A percentile compares a stretch with the other conserved stretches of the same genome.
Conservation (phyloP, 2,797 vertebrate genomes). For the Pristis pectinata region DNA sequence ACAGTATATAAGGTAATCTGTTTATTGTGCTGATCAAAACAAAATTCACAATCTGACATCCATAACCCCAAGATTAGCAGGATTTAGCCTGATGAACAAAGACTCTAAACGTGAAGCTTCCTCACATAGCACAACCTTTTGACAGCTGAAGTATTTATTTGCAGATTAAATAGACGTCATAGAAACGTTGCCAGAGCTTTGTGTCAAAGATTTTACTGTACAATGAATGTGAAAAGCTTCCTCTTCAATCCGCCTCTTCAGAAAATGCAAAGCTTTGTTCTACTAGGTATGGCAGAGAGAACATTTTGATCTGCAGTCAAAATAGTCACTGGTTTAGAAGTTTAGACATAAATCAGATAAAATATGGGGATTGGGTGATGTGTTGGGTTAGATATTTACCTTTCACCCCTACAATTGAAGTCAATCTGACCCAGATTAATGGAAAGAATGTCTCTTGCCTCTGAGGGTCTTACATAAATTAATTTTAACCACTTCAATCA, state of each 20-base stretch:
- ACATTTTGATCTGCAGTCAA: neutral
- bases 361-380: neutral
- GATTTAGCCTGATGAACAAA: constrained; percentile 35
- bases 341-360: constrained; percentile 17
- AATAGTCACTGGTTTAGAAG: neutral
- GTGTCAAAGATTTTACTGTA: constrained; percentile 25
- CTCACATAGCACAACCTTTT: constrained; percentile 5
- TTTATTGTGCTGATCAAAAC: constrained; percentile 25
- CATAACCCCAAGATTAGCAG: constrained; percentile 35
- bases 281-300: neutral
- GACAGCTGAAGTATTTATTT: constrained; percentile 36
- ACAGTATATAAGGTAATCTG: neutral
- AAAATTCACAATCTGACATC: constrained; percentile 35
- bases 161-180: constrained; percentile 27
- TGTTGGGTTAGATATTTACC: neutral
- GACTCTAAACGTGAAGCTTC: constrained; percentile 2
- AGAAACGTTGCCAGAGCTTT: constrained; percentile 30
- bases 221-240: constrained; percentile 28
- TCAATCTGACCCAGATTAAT: neutral
- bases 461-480: neutral
- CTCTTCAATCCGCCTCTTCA: constrained; percentile 8
- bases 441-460: neutral
- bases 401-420: neutral
- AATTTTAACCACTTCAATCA: neutral
- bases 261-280: constrained; percentile 28